A percentile compares a stretch with the other conserved stretches of the same genome.
These are phyloP conservation scores for Toxotes lorentzi DNA, from an alignment of 2,797 vertebrate genomes.

Conservation along the genomic window DNA sequence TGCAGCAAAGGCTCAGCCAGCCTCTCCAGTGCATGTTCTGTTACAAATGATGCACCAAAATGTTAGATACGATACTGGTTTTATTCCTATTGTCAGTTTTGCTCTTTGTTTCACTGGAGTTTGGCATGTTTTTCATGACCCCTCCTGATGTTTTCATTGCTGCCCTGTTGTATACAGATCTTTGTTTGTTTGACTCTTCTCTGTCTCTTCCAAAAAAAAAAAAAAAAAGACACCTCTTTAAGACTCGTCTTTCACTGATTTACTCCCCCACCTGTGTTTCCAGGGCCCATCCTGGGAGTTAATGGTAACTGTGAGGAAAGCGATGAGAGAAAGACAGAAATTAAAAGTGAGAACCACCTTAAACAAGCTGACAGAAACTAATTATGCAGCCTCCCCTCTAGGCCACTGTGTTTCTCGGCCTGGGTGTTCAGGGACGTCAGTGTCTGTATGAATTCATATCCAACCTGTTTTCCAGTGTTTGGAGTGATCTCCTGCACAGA, in stretches of 20 bases:
- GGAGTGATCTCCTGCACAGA: too few species aligned
- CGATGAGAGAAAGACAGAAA: not conserved
- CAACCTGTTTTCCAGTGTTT: too few species aligned
- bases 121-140: not conserved
- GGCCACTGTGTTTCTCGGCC: too few species aligned
- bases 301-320: too few species aligned
- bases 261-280: too few species aligned
- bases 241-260: too few species aligned
- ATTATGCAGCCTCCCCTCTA: too few species aligned
- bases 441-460: too few species aligned
- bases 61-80: not conserved
- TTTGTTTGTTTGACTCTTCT: not conserved
- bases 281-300: too few species aligned
- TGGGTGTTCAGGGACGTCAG: too few species aligned
- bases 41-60: not conserved
- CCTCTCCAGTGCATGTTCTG: not conserved
- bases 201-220: not conserved
- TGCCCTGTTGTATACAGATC: too few species aligned
- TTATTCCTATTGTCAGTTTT: not conserved
- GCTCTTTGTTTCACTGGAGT: not conserved
- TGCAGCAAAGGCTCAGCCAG: not conserved
- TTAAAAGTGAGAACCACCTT: not conserved
- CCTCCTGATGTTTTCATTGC: not conserved
- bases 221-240: too few species aligned
- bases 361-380: not conserved